Base-by-base conservation (phyloP, 2,888 invertebrate species). In the Dorcus hopei region DNA sequence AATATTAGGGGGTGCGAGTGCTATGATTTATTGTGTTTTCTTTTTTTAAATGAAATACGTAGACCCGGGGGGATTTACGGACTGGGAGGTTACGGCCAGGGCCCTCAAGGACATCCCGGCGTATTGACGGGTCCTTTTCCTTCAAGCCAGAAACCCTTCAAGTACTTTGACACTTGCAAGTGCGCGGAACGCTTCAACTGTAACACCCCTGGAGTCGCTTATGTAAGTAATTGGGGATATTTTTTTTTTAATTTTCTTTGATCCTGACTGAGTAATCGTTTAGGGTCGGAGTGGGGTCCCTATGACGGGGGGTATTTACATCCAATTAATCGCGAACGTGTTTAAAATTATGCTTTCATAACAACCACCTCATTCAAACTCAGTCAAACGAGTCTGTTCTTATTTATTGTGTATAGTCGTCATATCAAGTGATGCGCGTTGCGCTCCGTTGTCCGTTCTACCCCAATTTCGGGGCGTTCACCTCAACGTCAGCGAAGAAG, bases 171-270 rank as follows among this genome's bases (percentile, higher is more conserved):
- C 57, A 73, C 70, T 9, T 84, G 84, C 73, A 82, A 80, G 65
- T 84, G 84, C 64, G 79, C 81, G 9, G 80, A 80, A 65, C 79
- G 80, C 59, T 83, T 83, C 71, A 84, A 84, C 68, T 84, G 84
- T 63, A 80, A 80, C 42, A 77, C 79, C 6, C 79, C 79, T 3
- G 83, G 82, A 45, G 75, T 84, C 39, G 80, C 81, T 58, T 83
- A 83, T 64, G 83, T 83, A 73, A 75, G 76, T 72, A 43, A 40
- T 14, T 14, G 14, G 14, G 14, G 14, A 14, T n/a, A n/a, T n/a
- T n/a, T n/a, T n/a, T n/a, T n/a, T n/a, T n/a, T n/a, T n/a, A n/a
- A n/a, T n/a, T n/a, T n/a, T n/a, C n/a, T n/a, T n/a, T n/a, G n/a
- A n/a, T n/a, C n/a, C n/a, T n/a, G n/a, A n/a, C n/a, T n/a, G n/a